Evolutionary conservation across 2,113 vertebrate species (phyloP).

Genomic region (Coracopsis vasa): DNA sequence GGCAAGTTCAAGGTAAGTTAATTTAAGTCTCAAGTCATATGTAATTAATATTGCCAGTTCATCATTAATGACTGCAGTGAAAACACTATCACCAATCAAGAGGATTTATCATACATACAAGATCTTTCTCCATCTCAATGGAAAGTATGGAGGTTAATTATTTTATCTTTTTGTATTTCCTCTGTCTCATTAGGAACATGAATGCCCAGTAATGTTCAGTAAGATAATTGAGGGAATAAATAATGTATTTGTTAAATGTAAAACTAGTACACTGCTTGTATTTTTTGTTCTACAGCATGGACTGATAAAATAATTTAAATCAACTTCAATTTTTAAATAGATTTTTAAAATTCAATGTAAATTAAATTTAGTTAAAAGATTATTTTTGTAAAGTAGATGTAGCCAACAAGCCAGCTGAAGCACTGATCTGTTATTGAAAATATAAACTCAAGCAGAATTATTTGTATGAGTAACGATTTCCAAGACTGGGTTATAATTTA

Average conservation of each 20-base stretch:
- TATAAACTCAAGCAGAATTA: neutral
- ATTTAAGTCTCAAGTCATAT: neutral
- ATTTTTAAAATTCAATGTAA: neutral
- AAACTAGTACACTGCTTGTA: neutral
- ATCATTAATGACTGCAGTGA: neutral
- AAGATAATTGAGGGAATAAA: neutral
- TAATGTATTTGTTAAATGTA: neutral
- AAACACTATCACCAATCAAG: neutral
- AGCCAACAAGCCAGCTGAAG: neutral
- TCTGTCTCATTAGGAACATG: neutral
- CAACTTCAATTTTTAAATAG: neutral
- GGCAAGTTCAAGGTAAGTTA: constrained; percentile 87
- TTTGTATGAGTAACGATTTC: neutral
- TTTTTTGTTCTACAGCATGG: neutral
- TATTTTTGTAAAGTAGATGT: neutral
- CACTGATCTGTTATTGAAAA: neutral
- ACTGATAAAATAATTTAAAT: neutral
- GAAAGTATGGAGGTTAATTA: neutral
- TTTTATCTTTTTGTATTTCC: neutral
- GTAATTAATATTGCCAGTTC: neutral
- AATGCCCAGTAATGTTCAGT: neutral
- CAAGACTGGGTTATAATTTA: neutral
- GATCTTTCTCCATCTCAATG: neutral
- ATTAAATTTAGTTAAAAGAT: neutral
- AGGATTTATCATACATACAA: neutral